Evolutionary conservation across 2,113 vertebrate species (phyloP).

Genomic region (Parus major): DNA sequence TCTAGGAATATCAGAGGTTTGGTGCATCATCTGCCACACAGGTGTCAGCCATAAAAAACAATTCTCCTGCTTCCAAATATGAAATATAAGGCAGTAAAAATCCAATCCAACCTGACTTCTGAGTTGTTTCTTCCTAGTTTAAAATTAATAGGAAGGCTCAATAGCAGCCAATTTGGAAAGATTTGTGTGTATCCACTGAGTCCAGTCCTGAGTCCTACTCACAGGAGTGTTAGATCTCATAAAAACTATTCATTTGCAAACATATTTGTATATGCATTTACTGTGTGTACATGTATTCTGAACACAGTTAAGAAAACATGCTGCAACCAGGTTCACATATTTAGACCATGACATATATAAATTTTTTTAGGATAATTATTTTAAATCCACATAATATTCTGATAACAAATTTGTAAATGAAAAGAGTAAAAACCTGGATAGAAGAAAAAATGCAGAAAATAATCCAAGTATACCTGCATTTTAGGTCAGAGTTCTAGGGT

Average conservation of each 20-base stretch:
- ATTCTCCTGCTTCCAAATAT: background rate
- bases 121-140: background rate
- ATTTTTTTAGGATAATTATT: background rate
- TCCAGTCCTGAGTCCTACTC: background rate
- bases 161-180: background rate
- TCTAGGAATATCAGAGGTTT: background rate
- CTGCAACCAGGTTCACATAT: background rate
- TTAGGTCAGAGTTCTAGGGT: conserved; percentile 35
- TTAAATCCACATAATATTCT: background rate
- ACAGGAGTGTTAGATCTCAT: background rate
- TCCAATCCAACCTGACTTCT: background rate
- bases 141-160: background rate
- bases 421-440: background rate
- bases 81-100: background rate
- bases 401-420: background rate
- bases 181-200: background rate
- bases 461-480: background rate
- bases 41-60: background rate
- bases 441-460: background rate
- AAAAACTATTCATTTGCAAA: background rate
- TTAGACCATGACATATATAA: background rate
- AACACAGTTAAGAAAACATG: background rate
- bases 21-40: background rate
- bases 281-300: background rate
- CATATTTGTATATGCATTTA: background rate